These are phyloP conservation scores for Scaptomyza caliginosa DNA, from an alignment of 2,888 invertebrate genomes.

Conservation along the genomic window DNA sequence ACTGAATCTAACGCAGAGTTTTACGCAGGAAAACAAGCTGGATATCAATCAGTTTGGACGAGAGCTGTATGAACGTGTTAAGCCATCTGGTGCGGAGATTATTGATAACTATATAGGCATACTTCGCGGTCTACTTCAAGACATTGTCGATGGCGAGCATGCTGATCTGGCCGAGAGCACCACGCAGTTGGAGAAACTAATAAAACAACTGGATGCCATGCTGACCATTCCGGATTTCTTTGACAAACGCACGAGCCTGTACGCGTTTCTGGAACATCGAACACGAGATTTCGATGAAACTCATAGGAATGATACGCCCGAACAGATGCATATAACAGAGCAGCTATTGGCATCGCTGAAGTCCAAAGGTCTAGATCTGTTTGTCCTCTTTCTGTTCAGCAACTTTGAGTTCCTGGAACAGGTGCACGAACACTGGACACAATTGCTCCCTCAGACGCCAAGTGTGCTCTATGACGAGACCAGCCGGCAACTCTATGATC, in stretches of 20 bases:
- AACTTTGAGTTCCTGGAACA: conserved; percentile 80
- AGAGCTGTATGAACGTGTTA: conserved; percentile 66
- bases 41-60: conserved; percentile 65
- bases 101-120: conserved; percentile 76
- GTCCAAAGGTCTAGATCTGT: conserved; percentile 74
- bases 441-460: conserved; percentile 55
- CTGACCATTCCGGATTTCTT: conserved; percentile 70
- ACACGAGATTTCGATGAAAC: conserved; percentile 58
- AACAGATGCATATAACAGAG: conserved; percentile 54
- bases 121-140: conserved; percentile 66
- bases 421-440: conserved; percentile 71
- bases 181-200: conserved; percentile 46
- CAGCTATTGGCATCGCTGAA: conserved; percentile 67
- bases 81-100: conserved; percentile 67
- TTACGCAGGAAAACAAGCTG: conserved; percentile 15
- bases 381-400: conserved; percentile 77
- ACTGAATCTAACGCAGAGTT: conserved; percentile 33
- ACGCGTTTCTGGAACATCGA: conserved; percentile 69
- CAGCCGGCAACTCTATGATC: conserved; percentile 57
- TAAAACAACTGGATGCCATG: conserved; percentile 68
- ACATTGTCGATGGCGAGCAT: conserved; percentile 68
- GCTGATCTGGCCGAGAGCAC: conserved; percentile 35
- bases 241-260: conserved; percentile 74
- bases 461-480: conserved; percentile 50
- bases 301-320: conserved; percentile 15